These are phyloP conservation scores for Holotrichia oblita DNA, from an alignment of 1,140 invertebrate genomes.

Conservation along the genomic window DNA sequence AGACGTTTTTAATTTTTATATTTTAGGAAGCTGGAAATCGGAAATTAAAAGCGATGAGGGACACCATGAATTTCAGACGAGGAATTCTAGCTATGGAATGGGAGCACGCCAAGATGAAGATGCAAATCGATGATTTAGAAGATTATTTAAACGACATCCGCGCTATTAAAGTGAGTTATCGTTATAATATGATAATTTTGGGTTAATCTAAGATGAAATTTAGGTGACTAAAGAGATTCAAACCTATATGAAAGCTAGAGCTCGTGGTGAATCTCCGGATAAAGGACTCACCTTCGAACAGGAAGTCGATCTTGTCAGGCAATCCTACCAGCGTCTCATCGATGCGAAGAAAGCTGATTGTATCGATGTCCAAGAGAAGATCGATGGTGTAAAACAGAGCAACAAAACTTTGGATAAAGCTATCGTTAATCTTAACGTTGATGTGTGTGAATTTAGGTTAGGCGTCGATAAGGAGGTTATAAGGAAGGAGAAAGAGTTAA, in stretches of 20 bases:
- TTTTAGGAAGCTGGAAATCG: slow-evolving; percentile 62
- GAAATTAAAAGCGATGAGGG: slow-evolving; percentile 66
- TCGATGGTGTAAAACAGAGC: slow-evolving; percentile 54
- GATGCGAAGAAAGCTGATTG: slow-evolving; percentile 61
- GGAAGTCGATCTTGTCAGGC: slow-evolving; percentile 62
- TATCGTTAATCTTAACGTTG: slow-evolving; percentile 62
- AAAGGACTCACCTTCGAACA: slow-evolving; percentile 64
- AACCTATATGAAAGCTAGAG: slow-evolving; percentile 63
- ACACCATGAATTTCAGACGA: slow-evolving; percentile 63
- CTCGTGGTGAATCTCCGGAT: slow-evolving; percentile 62
- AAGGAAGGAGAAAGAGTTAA: slow-evolving; percentile 54
- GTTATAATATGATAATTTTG: too few species aligned
- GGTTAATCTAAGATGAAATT: too few species aligned
- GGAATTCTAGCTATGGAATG: slow-evolving; percentile 69
- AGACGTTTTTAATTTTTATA: slow-evolving; percentile 49
- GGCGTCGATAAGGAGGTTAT: slow-evolving; percentile 59
- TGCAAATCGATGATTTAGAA: slow-evolving; percentile 67
- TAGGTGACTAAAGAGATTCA: slow-evolving; percentile 70
- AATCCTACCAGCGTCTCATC: slow-evolving; percentile 63
- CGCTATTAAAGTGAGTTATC: slow-evolving; percentile 63
- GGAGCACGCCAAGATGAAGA: slow-evolving; percentile 69
- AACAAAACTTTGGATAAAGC: slow-evolving; percentile 59
- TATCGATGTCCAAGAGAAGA: slow-evolving; percentile 62
- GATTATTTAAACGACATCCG: slow-evolving; percentile 66
- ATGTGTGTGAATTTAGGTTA: slow-evolving; percentile 62